phyloP scores from a whole-genome alignment of 2,888 invertebrate species.

The Tridacna crocea region DNA sequence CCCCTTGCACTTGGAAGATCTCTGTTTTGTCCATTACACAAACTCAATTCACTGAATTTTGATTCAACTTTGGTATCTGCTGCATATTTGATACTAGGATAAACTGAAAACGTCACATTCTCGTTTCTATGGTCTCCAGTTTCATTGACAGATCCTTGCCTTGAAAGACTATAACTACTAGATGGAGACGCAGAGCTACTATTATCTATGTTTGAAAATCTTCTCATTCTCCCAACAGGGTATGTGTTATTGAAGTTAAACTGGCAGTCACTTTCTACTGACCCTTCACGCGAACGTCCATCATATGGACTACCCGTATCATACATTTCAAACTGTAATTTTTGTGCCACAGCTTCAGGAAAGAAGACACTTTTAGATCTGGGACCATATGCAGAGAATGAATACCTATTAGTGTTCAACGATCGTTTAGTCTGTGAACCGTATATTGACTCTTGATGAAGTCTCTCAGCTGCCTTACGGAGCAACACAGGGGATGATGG shows the following conservation, averaged over 20 bases:
- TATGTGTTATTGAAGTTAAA: constrained; percentile 37
- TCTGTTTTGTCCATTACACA: constrained; percentile 23
- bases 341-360: constrained; percentile 68
- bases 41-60: constrained; percentile 13
- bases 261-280: constrained; percentile 49
- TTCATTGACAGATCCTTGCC: constrained; percentile 50
- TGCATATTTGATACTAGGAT: constrained; percentile 54
- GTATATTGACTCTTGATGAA: constrained; percentile 78
- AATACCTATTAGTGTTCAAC: constrained; percentile 53
- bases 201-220: constrained; percentile 40
- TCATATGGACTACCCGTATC: constrained; percentile 56
- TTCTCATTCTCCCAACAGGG: constrained; percentile 34
- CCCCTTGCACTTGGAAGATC: constrained; percentile 31
- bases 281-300: constrained; percentile 55
- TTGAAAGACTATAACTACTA: constrained; percentile 38
- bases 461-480: constrained; percentile 76
- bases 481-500: constrained; percentile 80
- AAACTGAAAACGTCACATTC: constrained; percentile 41
- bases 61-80: constrained; percentile 34
- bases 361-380: constrained; percentile 69
- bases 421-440: constrained; percentile 66
- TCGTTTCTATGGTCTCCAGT: constrained; percentile 43
- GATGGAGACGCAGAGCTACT: constrained; percentile 33
- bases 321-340: constrained; percentile 69
- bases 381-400: constrained; percentile 59